phyloP scores from a whole-genome alignment of 2,797 vertebrate genomes.

The Cyprinodon diabolis region DNA sequence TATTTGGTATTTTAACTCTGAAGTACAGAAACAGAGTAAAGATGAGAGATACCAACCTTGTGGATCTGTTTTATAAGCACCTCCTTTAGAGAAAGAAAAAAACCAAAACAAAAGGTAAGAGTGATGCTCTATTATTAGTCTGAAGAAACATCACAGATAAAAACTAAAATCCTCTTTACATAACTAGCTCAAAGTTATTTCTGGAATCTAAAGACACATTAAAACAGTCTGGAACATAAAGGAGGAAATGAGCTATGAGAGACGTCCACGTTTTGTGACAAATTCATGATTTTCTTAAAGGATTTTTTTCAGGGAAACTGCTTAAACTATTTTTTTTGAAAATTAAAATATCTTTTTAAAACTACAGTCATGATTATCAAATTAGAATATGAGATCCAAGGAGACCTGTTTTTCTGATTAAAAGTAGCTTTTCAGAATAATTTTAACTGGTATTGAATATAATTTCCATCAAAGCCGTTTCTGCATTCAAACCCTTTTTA shows the following conservation, averaged over 20 bases:
- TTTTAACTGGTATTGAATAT: too few relatives aligned
- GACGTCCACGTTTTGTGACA: background rate
- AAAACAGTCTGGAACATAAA: background rate
- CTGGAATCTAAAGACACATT: conserved; percentile 15
- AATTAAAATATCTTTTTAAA: background rate
- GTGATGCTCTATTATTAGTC: conserved; percentile 17
- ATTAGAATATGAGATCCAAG: background rate
- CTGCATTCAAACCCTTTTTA: background rate
- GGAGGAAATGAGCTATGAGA: background rate
- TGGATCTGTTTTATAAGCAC: conserved; percentile 99
- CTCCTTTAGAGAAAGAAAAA: conserved; percentile 80
- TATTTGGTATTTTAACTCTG: conserved; percentile 7
- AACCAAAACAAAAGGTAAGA: conserved; percentile 20
- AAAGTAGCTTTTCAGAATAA: background rate
- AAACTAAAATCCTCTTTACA: conserved; percentile 12
- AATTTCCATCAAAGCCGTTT: background rate
- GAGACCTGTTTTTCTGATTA: background rate
- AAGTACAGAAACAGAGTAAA: conserved; percentile 10
- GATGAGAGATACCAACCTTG: conserved; percentile 86
- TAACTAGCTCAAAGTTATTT: conserved; percentile 28
- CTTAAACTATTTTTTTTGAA: background rate
- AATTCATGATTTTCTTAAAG: background rate
- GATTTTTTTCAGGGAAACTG: background rate
- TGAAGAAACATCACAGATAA: conserved; percentile 25
- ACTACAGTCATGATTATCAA: background rate